Evolutionary conservation across 2,113 vertebrate species (phyloP), one percentile per base, ranked within the genome.

Genomic region (Crocuta crocuta): DNA sequence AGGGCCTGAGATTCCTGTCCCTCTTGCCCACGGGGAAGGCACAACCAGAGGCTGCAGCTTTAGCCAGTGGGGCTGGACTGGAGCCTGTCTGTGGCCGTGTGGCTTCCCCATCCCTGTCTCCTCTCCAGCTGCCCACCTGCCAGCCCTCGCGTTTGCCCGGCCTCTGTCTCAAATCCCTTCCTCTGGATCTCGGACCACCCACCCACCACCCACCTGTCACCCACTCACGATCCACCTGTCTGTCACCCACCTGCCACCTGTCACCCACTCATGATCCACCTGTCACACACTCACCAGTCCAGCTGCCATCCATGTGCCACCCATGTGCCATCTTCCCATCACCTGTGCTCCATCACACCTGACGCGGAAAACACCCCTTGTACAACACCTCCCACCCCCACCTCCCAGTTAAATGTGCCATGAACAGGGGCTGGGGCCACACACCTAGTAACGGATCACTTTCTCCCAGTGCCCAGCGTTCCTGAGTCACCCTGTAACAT

Each of bases 101-200:
- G 0, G 17, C 53, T 2, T 43, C 21, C 45, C 61, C 0, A 0
- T 33, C 65, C 63, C 35, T 3, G 0, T 48, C 53, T 63, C n/a
- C 33, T 2, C n/a, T 68, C 66, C 65, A n/a, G 21, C 19, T 33
- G 1, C 31, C 13, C 10, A 10, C 65, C 31, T 31, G 8, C 45
- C 76, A 83, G 58, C 21, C 68, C 21, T n/a, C 11, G 65, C 15
- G 7, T 10, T 88, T 31, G 2, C 39, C 45, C 2, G 33, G 2
- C 19, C 24, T 24, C 71, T 12, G 24, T n/a, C 35, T 83, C 35
- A 26, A 53, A 33, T 58, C 13, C 23, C 81, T 70, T 71, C 24
- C 58, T 93, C 50, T 71, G 50, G 31, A 78, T 39, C 66, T 83
- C 4, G 19, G 48, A n/a, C 65, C 43, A 70, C 26, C 26, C 33